Conservation (phyloP, 23 tunicate genomes). For the Halocynthia aurantium region DNA sequence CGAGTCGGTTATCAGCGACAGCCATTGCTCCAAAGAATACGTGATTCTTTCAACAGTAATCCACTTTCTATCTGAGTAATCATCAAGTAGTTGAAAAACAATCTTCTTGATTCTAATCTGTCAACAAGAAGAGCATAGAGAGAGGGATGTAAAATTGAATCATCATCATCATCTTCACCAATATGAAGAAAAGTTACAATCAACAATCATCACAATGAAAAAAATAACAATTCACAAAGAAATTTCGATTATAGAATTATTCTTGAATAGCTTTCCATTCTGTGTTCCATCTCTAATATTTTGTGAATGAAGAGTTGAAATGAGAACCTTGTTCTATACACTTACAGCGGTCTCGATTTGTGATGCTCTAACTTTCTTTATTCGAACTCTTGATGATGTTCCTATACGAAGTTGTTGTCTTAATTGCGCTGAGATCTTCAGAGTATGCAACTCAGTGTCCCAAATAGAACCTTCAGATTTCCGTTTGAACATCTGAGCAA, state of each 20-base stretch:
- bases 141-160: too few relatives aligned
- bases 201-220: too few relatives aligned
- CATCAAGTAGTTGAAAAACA: constrained; percentile 3
- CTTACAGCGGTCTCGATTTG: too few relatives aligned
- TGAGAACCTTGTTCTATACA: too few relatives aligned
- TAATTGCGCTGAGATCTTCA: constrained; percentile 44
- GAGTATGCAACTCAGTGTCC: not conserved
- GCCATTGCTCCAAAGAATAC: constrained; percentile 48
- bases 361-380: constrained; percentile 18
- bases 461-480: constrained; percentile 18
- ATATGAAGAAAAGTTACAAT: too few relatives aligned
- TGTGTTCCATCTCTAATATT: too few relatives aligned
- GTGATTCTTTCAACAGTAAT: constrained; percentile 4
- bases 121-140: not conserved
- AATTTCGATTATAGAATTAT: too few relatives aligned
- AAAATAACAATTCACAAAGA: too few relatives aligned
- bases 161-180: too few relatives aligned
- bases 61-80: too few relatives aligned
- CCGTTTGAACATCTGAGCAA: constrained; percentile 26
- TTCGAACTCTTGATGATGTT: constrained; percentile 49
- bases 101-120: not conserved
- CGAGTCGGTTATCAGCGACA: constrained; percentile 26
- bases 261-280: too few relatives aligned
- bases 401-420: constrained; percentile 66
- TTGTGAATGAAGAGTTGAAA: too few relatives aligned